These are phyloP conservation scores for Psittacula cyanocephala DNA, from an alignment of 2,113 vertebrate genomes.

Conservation along the genomic window DNA sequence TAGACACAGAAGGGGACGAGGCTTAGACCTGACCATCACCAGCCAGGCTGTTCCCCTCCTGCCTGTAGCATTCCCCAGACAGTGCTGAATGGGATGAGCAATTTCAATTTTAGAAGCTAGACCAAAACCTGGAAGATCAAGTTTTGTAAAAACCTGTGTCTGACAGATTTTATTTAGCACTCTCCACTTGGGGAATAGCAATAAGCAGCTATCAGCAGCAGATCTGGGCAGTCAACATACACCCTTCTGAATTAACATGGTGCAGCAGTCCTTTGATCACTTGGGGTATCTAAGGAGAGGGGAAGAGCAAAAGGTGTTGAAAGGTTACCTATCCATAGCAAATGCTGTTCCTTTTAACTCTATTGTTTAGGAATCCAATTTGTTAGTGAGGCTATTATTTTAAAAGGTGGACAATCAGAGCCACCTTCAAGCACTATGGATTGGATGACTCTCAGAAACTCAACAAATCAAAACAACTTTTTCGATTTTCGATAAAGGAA, in stretches of 20 bases:
- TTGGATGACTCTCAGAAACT: not conserved
- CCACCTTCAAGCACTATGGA: not conserved
- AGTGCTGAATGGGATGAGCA: not conserved
- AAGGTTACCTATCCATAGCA: not conserved
- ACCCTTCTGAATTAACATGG: not conserved
- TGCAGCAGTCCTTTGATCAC: not conserved
- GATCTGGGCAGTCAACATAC: not conserved
- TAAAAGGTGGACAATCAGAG: not conserved
- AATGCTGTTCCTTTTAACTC: not conserved
- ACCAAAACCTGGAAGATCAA: not conserved
- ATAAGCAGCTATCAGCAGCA: not conserved
- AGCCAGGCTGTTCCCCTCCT: not conserved
- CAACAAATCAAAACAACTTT: not conserved
- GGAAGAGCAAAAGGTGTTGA: not conserved
- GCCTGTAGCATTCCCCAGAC: not conserved
- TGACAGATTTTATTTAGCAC: not conserved
- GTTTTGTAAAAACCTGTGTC: not conserved
- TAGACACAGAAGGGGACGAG: not conserved
- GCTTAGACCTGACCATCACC: not conserved
- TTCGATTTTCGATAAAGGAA: conserved; percentile 33
- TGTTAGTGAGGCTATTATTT: not conserved
- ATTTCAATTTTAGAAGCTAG: not conserved
- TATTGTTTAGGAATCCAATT: not conserved
- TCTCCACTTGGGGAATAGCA: not conserved
- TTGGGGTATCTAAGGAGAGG: not conserved